Base-by-base conservation (phyloP, 2,797 vertebrate genomes). In the Centroberyx gerrardi region DNA sequence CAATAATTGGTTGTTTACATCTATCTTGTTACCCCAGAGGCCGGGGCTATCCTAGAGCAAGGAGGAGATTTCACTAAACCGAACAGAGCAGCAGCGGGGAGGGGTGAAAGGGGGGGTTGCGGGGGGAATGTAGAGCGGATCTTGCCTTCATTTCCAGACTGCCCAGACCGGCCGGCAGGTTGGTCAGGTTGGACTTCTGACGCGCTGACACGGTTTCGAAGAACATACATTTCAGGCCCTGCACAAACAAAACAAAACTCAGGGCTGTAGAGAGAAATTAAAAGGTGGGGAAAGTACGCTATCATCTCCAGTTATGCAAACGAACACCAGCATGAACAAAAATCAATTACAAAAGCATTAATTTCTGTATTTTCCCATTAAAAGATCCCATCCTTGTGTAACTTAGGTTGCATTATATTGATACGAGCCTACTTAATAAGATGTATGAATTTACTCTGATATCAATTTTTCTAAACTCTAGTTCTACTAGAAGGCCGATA, bases 1-100 rank as follows among this genome's bases (percentile, higher is more conserved):
- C 90, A 91, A 85, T 93, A 92, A 94, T 93, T 91, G 91, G 79
- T 89, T 92, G 92, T 94, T 93, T 94, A 93, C 91, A 91, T 93
- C 90, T 86, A 88, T 91, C 90, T 83, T 86, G 88, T 92, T 91
- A 91, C 91, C 80, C 78, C 75, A 83, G 90, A 91, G 91, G 87
- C 86, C 77, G 9, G 67, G 76, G 76, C 85, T 68, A 60, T 88
- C 64, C 80, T 74, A 67, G 74, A 85, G 83, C 78, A 58, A 31
- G 70, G 74, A 84, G 82, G 81, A 79, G 80, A 72, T 89, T 89
- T 88, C 84, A 89, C 72, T 75, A 87, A 87, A 83, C 76, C 72
- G 38, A 85, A 82, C 61, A 77, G 68, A 76, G 74, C 61, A 80
- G 79, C 72, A 85, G 76, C 61, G 71, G 61, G 56, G 71, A 66